Base-by-base conservation (phyloP, 1,140 invertebrate species). In the Leptonema lineaticorne region DNA sequence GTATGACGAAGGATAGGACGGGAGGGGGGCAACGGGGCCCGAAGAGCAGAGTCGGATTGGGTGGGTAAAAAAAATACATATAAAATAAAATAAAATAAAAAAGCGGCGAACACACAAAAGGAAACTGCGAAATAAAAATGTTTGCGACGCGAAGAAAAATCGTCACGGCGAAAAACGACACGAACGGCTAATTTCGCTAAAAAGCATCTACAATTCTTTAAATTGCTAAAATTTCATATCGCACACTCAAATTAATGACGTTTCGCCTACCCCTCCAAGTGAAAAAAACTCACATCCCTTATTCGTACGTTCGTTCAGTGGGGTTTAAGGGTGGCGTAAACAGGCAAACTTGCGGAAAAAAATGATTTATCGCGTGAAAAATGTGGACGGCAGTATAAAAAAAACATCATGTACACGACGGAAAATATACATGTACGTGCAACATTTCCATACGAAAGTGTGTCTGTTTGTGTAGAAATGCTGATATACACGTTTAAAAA, bases 301-400 rank as follows among this genome's bases (percentile, higher is more conserved):
- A n/a, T n/a, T n/a, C n/a, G n/a, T n/a, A n/a, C n/a, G n/a, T n/a
- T n/a, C n/a, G 26, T 27, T 30, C 26, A 7, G 56, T 45, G 9
- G 37, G 28, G 22, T 46, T 46, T 16, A 4, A 45, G 41, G 29
- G 18, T 14, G 33, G 69, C 30, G 16, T 29, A 67, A 26, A 59
- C 59, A 67, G 20, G 53, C 56, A 71, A 71, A 77, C 75, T 79
- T 78, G 76, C 80, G 80, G 81, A 82, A 82, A 83, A 82, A 83
- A 79, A 81, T 83, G 81, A 83, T 83, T 82, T 82, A 83, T 81
- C 68, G 75, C 77, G 75, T 80, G 80, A 83, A 83, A 83, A 81
- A 83, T 83, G 80, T 81, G 78, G 77, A 80, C 80, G 79, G 78
- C 2, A 41, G 16, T 14, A 41, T 41, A 41, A 41, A 41, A 41